These are phyloP conservation scores for Guaruba guarouba DNA, from an alignment of 2,113 vertebrate genomes.

Conservation along the genomic window DNA sequence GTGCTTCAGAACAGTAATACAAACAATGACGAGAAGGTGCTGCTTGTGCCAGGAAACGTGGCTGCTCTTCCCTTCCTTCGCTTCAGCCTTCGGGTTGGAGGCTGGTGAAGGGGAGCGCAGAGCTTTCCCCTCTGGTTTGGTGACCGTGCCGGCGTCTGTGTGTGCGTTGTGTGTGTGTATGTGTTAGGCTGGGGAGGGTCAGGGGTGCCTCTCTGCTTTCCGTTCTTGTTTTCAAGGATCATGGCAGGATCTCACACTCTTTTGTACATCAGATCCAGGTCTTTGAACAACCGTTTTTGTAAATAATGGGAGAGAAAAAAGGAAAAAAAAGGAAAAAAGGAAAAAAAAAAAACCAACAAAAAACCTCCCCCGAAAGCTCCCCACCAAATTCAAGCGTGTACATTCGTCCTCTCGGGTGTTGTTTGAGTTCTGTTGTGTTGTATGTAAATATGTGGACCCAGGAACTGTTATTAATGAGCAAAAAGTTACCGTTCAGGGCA, in stretches of 20 bases:
- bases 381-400: conserved; percentile 95
- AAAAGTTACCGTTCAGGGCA: conserved; percentile 91
- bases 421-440: conserved; percentile 81
- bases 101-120: conserved; percentile 41
- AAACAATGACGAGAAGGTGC: background rate
- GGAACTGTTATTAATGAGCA: conserved; percentile 97
- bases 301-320: conserved; percentile 47
- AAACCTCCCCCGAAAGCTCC: conserved; percentile 78
- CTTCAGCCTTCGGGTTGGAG: background rate
- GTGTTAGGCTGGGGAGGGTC: conserved; percentile 39
- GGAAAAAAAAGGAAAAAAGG: background rate
- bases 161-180: background rate
- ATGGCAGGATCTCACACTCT: conserved; percentile 73
- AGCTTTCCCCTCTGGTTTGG: conserved; percentile 56
- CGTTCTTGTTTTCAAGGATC: conserved; percentile 69
- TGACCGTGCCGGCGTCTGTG: background rate
- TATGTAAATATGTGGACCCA: conserved; percentile 96
- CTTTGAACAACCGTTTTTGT: conserved; percentile 77
- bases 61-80: background rate
- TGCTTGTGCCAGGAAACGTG: conserved; percentile 55
- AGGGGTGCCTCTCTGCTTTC: conserved; percentile 47
- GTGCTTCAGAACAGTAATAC: background rate
- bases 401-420: conserved; percentile 79
- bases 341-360: background rate
- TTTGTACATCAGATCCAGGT: conserved; percentile 81